A percentile compares a stretch with the other conserved stretches of the same genome.
phyloP scores from a whole-genome alignment of 92 coral and sea anemone genomes.

The Zoanthus gigantus region DNA sequence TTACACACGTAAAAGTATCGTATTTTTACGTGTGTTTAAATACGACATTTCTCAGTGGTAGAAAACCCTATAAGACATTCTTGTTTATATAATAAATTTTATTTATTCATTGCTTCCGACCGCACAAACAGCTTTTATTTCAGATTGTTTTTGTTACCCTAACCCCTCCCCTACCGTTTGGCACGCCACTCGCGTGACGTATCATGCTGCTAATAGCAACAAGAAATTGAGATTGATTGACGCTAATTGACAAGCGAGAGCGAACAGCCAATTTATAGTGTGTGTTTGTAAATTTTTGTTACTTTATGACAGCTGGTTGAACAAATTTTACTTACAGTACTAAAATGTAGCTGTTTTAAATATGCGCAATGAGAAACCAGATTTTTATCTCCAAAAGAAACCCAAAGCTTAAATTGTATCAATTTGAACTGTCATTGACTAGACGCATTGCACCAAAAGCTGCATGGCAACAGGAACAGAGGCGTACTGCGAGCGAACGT shows the following conservation, averaged over 20 bases:
- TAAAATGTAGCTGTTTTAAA: not conserved
- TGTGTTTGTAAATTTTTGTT: not conserved
- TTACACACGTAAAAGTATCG: no score
- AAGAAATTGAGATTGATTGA: not conserved
- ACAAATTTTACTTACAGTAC: not conserved
- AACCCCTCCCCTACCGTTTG: no score
- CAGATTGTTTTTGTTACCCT: no score
- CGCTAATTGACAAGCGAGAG: not conserved
- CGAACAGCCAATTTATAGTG: not conserved
- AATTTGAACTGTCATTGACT: slow-evolving; percentile 19
- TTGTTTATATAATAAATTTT: no score
- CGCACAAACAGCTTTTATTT: no score
- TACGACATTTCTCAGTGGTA: no score
- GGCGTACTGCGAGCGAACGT: not conserved
- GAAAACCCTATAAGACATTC: no score
- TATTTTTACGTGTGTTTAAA: no score
- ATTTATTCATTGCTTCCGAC: no score
- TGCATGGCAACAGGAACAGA: slow-evolving; percentile 19
- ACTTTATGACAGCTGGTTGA: not conserved
- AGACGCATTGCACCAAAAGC: not conserved
- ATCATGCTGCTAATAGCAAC: slow-evolving; percentile 24
- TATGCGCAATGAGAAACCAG: slow-evolving; percentile 12
- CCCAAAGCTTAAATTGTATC: slow-evolving; percentile 22
- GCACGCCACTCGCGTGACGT: slow-evolving; percentile 7
- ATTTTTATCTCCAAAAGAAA: not conserved